These are phyloP conservation scores for Arnoldichthys spilopterus DNA, from an alignment of 2,797 vertebrate genomes.

Conservation along the genomic window DNA sequence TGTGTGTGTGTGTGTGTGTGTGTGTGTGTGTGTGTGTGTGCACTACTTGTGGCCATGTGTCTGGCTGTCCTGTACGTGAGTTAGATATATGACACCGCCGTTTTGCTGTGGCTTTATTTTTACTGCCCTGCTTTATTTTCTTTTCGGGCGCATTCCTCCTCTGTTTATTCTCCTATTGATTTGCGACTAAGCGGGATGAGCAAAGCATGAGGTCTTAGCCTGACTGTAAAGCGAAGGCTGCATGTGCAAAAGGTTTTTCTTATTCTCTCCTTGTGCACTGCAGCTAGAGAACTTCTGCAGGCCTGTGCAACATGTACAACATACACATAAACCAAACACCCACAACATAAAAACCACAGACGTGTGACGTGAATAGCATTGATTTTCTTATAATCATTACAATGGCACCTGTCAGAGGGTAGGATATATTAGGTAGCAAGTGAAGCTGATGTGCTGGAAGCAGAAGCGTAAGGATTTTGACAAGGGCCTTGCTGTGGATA, in stretches of 20 bases:
- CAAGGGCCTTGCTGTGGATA: too few species aligned
- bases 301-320: not conserved
- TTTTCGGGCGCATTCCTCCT: slow-evolving; percentile 60
- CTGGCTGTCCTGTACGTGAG: slow-evolving; percentile 44
- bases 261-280: not conserved
- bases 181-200: slow-evolving; percentile 51
- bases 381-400: too few species aligned
- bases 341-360: too few species aligned
- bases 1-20: slow-evolving; percentile 10
- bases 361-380: too few species aligned
- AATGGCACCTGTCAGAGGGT: too few species aligned
- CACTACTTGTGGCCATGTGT: slow-evolving; percentile 8
- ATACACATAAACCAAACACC: too few species aligned
- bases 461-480: too few species aligned
- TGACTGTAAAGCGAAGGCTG: not conserved
- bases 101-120: slow-evolving; percentile 54
- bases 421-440: too few species aligned
- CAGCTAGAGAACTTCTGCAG: not conserved
- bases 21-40: not conserved
- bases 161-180: slow-evolving; percentile 56
- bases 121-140: slow-evolving; percentile 53
- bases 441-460: too few species aligned
- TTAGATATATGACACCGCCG: slow-evolving; percentile 61
- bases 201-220: slow-evolving; percentile 4
- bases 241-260: not conserved